These are phyloP conservation scores for Carassius auratus DNA, from an alignment of 2,113 vertebrate species.

Conservation along the genomic window DNA sequence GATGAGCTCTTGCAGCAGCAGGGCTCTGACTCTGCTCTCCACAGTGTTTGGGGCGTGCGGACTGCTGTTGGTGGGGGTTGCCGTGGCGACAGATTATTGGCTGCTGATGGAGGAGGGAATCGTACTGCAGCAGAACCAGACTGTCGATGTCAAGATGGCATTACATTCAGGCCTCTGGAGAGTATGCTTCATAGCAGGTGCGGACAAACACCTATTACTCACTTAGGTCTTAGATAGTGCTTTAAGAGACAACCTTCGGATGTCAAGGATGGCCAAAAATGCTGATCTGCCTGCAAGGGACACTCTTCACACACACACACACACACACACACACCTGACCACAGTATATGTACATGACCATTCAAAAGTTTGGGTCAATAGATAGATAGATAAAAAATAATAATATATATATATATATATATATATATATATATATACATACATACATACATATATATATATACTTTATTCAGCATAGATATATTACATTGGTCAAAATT, in stretches of 20 bases:
- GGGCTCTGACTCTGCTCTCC: conserved; percentile 90
- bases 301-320: not conserved
- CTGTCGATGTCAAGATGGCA: conserved; percentile 91
- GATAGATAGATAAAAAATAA: not conserved
- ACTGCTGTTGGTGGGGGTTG: conserved; percentile 88
- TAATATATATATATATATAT: too few relatives aligned
- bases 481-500: not conserved
- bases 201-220: conserved; percentile 9
- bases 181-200: conserved; percentile 92
- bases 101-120: conserved; percentile 92
- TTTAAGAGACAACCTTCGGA: not conserved
- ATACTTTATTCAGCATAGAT: not conserved
- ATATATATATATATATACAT: too few relatives aligned
- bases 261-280: not conserved
- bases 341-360: not conserved
- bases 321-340: too few relatives aligned
- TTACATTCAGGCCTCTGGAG: conserved; percentile 92
- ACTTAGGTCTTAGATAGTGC: not conserved
- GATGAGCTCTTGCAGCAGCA: conserved; percentile 92
- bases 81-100: conserved; percentile 94
- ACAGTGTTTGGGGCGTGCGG: conserved; percentile 90
- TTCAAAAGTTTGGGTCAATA: not conserved
- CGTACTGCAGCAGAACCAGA: conserved; percentile 90
- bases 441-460: too few relatives aligned
- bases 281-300: not conserved